Base-by-base conservation (phyloP, 2,888 invertebrate species). In the Diaprepes abbreviatus region DNA sequence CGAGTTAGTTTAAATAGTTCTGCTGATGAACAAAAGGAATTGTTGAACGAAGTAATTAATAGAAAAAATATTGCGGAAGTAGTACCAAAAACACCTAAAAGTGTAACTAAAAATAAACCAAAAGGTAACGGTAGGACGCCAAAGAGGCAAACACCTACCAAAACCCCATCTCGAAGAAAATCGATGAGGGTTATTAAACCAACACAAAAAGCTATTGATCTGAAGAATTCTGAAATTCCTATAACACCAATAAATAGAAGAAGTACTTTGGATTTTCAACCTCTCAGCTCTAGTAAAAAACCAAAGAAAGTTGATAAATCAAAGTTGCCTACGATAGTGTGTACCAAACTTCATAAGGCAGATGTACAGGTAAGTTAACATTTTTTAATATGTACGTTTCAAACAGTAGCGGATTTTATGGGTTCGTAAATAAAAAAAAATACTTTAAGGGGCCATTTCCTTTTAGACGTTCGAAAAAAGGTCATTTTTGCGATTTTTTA, bases 381-480 rank as follows among this genome's bases (percentile, higher is more conserved):
- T 82, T 88, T 3, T 85, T 89, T 1, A 85, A 83, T 73, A 81
- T 85, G 75, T 83, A 93, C 45, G 89, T 89, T 17, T n/a, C n/a
- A n/a, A n/a, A n/a, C n/a, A n/a, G n/a, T n/a, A n/a, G n/a, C n/a
- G n/a, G n/a, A n/a, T n/a, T n/a, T n/a, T n/a, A n/a, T n/a, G n/a
- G n/a, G n/a, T n/a, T n/a, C n/a, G n/a, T n/a, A n/a, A n/a, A n/a
- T n/a, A n/a, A n/a, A n/a, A n/a, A n/a, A n/a, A n/a, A n/a, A n/a
- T n/a, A n/a, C n/a, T n/a, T n/a, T n/a, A n/a, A n/a, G n/a, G n/a
- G n/a, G n/a, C n/a, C n/a, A n/a, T n/a, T n/a, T n/a, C n/a, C n/a
- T n/a, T n/a, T n/a, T n/a, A n/a, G n/a, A n/a, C n/a, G n/a, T n/a
- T n/a, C n/a, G n/a, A n/a, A n/a, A n/a, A n/a, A n/a, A n/a, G n/a